Evolutionary conservation across 2,113 vertebrate species (phyloP), one percentile per base, ranked within the genome.

Genomic region (Cebidichthys violaceus): DNA sequence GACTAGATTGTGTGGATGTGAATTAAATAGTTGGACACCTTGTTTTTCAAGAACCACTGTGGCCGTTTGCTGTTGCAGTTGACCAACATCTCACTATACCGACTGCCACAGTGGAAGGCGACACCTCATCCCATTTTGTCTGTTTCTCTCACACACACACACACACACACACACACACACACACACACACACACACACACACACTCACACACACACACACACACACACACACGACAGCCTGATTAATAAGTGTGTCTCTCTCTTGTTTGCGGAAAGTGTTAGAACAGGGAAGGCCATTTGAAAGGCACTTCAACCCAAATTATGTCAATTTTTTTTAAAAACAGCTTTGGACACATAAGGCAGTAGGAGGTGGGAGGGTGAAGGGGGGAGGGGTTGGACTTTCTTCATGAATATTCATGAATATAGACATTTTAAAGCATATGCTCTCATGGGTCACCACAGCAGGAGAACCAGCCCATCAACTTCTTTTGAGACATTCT

Each of bases 301-400:
- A 94, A 95, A 93, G 92, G 89, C 92, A 94, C 94, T 94, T 95
- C 92, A 94, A 89, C 81, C 84, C 86, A 92, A 94, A 95, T 95
- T 92, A 94, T 95, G 94, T 90, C 93, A 88, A 94, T 94, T 93
- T 93, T 6, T 22, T 9, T 22, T 6, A 91, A 93, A 94, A 90
- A 84, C 88, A 90, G 89, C 92, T 90, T 90, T 88, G 90, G 92
- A 91, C 90, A 90, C 88, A 89, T 77, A 67, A 81, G 80, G 84
- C 70, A 81, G 83, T 78, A 62, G 82, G 80, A 83, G 89, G 64
- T 70, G 83, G 83, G 61, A 70, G 39, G 70, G 66, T 14, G 11
- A 41, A 24, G 35, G 70, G 68, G 70, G 35, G 70, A 64, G 70
- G 69, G 78, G 27, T 59, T 59, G 88, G 69, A 86, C 76, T 81